A percentile compares a stretch with the other conserved stretches of the same genome.
Conservation (phyloP, 2,888 invertebrate genomes). For the Mythimna loreyi region DNA sequence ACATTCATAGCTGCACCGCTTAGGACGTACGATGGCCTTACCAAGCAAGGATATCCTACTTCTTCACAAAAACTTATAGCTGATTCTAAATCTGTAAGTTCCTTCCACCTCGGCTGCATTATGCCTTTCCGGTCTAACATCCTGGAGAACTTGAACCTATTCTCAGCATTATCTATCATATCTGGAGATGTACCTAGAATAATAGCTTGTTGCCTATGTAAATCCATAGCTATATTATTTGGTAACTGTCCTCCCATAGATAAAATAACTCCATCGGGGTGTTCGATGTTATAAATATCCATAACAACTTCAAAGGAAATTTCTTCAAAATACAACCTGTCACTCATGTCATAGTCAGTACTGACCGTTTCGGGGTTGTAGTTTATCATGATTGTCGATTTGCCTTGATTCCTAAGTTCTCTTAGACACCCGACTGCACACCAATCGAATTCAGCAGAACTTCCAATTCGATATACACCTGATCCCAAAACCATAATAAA, state of each 20-base stretch:
- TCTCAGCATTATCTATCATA: conserved; percentile 99
- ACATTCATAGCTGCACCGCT: conserved; percentile 99
- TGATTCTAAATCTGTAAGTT: conserved; percentile 97
- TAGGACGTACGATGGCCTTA: conserved; percentile 99
- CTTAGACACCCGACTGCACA: conserved; percentile 99
- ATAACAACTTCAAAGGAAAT: conserved; percentile 99
- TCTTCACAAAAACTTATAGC: conserved; percentile 97
- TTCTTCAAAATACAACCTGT: conserved; percentile 99
- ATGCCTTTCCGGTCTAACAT: conserved; percentile 98
- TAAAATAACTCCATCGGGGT: conserved; percentile 98
- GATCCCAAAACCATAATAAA: conserved; percentile 98
- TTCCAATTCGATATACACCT: conserved; percentile 99
- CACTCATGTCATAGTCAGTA: conserved; percentile 99
- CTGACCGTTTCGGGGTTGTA: conserved; percentile 99
- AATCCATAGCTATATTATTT: conserved; percentile 99
- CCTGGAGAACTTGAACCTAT: conserved; percentile 99
- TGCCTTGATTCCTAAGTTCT: conserved; percentile 96
- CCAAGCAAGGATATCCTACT: conserved; percentile 99
- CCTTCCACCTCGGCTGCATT: conserved; percentile 99
- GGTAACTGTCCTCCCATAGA: conserved; percentile 99
- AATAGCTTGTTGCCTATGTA: conserved; percentile 97
- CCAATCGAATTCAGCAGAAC: conserved; percentile 99
- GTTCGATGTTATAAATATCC: conserved; percentile 98
- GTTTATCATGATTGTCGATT: conserved; percentile 99
- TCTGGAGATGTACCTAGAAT: conserved; percentile 99